Evolutionary conservation across 2,113 vertebrate species (phyloP).

Genomic region (Rhinopomastus cyanomelas): DNA sequence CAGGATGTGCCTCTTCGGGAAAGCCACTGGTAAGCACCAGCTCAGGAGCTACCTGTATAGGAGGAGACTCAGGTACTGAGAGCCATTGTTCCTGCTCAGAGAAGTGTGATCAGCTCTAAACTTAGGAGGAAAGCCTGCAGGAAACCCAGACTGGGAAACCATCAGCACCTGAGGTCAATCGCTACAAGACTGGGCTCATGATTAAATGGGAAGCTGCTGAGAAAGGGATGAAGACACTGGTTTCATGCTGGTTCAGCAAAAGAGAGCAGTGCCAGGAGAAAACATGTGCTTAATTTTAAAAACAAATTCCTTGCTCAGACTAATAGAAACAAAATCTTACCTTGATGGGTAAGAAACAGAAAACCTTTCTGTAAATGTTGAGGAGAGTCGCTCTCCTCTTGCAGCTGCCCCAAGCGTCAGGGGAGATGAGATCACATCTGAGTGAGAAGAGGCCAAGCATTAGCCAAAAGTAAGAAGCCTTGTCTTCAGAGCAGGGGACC

Average conservation of each 20-base stretch:
- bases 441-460: background rate
- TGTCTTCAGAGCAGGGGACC: background rate
- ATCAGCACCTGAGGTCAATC: background rate
- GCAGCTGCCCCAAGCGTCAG: background rate
- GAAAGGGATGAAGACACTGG: background rate
- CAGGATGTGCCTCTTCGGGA: background rate
- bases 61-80: background rate
- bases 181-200: background rate
- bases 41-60: accelerated
- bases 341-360: background rate
- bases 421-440: background rate
- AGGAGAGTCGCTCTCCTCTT: background rate
- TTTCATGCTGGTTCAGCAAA: background rate
- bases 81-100: background rate
- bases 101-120: background rate
- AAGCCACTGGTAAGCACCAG: background rate
- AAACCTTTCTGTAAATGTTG: constrained; percentile 25
- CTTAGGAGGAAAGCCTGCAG: background rate
- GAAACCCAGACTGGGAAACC: background rate
- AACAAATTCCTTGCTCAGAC: background rate
- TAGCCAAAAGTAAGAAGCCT: background rate
- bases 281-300: background rate
- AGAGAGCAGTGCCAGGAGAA: background rate
- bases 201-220: background rate
- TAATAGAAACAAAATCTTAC: constrained; percentile 21